phyloP scores from a whole-genome alignment of 1,140 invertebrate species.

The Antheraea mylitta region DNA sequence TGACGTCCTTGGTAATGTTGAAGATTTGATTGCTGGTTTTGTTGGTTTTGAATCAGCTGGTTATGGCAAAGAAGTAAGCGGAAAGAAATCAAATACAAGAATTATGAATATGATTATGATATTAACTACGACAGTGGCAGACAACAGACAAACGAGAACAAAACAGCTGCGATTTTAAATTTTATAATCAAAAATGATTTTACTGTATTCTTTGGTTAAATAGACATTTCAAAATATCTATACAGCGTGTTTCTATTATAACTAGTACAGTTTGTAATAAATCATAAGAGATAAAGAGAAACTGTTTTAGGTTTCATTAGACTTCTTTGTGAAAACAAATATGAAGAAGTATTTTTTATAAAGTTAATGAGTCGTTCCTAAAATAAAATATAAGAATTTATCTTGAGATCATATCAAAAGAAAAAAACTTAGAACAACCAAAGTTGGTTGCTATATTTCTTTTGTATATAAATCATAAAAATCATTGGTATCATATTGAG shows the following conservation, averaged over 20 bases:
- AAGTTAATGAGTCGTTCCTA: too few species aligned
- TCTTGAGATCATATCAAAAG: too few species aligned
- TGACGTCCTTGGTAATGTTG: slow-evolving; percentile 93
- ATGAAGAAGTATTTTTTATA: too few species aligned
- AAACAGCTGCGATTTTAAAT: neutral
- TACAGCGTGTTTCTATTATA: neutral
- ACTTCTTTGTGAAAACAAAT: too few species aligned
- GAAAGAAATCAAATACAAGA: slow-evolving; percentile 76
- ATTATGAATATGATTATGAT: slow-evolving; percentile 75
- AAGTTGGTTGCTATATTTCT: too few species aligned
- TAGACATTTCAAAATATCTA: neutral
- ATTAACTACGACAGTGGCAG: slow-evolving; percentile 59
- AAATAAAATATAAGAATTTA: too few species aligned
- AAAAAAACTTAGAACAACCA: too few species aligned
- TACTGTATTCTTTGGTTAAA: neutral
- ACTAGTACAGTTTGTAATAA: too few species aligned
- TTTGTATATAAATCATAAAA: too few species aligned
- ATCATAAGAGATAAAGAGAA: too few species aligned
- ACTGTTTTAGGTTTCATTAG: too few species aligned
- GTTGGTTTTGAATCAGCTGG: slow-evolving; percentile 94
- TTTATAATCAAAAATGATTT: neutral
- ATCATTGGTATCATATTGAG: too few species aligned
- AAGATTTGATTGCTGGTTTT: slow-evolving; percentile 96
- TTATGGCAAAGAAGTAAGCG: slow-evolving; percentile 78
- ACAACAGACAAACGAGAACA: neutral